These are phyloP conservation scores for Yponomeuta malinellus DNA, from an alignment of 2,888 invertebrate genomes.

Conservation along the genomic window DNA sequence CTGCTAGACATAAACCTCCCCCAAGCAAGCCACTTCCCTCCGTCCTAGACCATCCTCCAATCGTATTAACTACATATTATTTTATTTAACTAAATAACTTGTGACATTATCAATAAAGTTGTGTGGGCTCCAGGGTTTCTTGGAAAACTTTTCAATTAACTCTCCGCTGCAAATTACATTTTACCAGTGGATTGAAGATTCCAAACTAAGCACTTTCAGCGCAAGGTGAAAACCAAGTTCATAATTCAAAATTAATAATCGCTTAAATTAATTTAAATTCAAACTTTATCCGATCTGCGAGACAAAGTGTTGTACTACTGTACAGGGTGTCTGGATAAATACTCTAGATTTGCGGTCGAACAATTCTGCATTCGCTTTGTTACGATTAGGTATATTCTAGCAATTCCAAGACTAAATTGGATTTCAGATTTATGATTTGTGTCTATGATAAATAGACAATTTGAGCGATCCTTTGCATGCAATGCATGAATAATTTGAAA, in stretches of 20 bases:
- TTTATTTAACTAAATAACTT: not conserved
- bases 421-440: not conserved
- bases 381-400: not conserved
- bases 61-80: too few species aligned
- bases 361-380: not conserved
- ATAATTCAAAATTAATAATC: slow-evolving; percentile 71
- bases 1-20: too few species aligned
- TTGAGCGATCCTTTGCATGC: not conserved
- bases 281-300: slow-evolving; percentile 52
- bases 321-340: slow-evolving; percentile 10
- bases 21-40: too few species aligned
- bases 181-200: not conserved
- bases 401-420: not conserved
- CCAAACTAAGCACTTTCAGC: slow-evolving; percentile 15
- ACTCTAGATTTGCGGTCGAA: slow-evolving; percentile 5
- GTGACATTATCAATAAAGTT: slow-evolving; percentile 25
- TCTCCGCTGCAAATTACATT: not conserved
- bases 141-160: slow-evolving; percentile 1
- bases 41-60: too few species aligned
- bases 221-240: slow-evolving; percentile 42
- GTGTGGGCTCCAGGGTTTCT: slow-evolving; percentile 18
- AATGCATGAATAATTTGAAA: not conserved
- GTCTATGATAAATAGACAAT: not conserved
- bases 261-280: slow-evolving; percentile 66
- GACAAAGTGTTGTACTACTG: slow-evolving; percentile 9